Evolutionary conservation across 2,797 vertebrate genomes (phyloP).

Genomic region (Argentina silus): DNA sequence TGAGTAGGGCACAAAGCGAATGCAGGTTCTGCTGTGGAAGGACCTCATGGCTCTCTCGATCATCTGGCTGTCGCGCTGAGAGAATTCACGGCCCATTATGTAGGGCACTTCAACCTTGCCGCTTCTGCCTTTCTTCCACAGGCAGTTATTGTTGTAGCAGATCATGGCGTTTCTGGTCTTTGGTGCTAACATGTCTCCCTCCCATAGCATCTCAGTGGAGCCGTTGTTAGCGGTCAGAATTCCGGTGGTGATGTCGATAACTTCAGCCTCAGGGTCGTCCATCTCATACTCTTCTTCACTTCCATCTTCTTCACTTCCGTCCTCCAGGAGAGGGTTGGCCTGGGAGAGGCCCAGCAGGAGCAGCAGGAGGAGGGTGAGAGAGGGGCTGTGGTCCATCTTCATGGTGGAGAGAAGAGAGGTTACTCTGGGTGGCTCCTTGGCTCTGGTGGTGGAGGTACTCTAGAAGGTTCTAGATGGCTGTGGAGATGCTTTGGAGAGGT

Average conservation of each 20-base stretch:
- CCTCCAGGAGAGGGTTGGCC: slow-evolving; percentile 11
- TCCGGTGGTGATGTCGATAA: slow-evolving; percentile 7
- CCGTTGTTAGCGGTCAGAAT: slow-evolving; percentile 26
- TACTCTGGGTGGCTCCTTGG: slow-evolving; percentile 15
- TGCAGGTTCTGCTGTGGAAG: slow-evolving; percentile 6
- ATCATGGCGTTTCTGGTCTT: slow-evolving; percentile 19
- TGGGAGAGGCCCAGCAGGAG: slow-evolving; percentile 18
- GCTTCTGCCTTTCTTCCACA: no score
- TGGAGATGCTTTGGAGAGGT: slow-evolving; percentile 39
- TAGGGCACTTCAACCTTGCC: background rate
- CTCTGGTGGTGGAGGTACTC: slow-evolving; percentile 9
- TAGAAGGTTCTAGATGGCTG: background rate
- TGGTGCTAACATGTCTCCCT: slow-evolving; percentile 15
- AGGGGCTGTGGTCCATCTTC: slow-evolving; percentile 21
- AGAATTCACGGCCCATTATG: background rate
- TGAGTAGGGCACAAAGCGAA: background rate
- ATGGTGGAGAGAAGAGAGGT: slow-evolving; percentile 1
- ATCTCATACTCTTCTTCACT: background rate
- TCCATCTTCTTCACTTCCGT: background rate
- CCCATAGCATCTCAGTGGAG: slow-evolving; percentile 12
- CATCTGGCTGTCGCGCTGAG: background rate
- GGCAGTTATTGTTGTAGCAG: background rate
- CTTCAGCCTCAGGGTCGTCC: background rate
- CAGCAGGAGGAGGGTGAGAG: slow-evolving; percentile 10
- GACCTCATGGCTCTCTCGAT: slow-evolving; percentile 6